Percentiles rank a stretch among this genome's conserved stretches.
These are phyloP conservation scores for Ophonus ardosiacus DNA, from an alignment of 2,888 invertebrate species.

Conservation along the genomic window DNA sequence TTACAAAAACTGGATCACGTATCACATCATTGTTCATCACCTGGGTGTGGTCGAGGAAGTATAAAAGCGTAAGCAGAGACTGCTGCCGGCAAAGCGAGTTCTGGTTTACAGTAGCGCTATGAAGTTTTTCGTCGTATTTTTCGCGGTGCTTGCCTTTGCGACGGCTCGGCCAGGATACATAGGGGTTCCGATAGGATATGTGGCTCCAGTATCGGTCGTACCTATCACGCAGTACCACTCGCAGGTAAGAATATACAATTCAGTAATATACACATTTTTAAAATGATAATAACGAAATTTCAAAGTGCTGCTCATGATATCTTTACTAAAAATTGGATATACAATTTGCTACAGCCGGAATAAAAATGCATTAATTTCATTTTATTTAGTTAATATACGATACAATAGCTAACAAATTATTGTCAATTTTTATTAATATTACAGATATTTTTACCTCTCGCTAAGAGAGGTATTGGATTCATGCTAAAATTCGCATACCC, in stretches of 20 bases:
- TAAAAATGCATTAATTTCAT: too few relatives aligned
- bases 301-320: too few relatives aligned
- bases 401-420: too few relatives aligned
- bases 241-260: constrained; percentile 70
- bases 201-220: constrained; percentile 49
- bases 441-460: too few relatives aligned
- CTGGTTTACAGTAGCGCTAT: constrained; percentile 66
- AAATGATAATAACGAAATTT: too few relatives aligned
- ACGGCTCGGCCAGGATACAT: constrained; percentile 65
- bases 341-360: too few relatives aligned
- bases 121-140: constrained; percentile 66
- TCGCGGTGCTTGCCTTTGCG: constrained; percentile 64
- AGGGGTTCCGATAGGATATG: constrained; percentile 50
- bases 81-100: constrained; percentile 66
- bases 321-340: too few relatives aligned
- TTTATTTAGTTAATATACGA: too few relatives aligned
- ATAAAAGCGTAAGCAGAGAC: constrained; percentile 65
- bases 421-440: too few relatives aligned
- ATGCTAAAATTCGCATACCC: too few relatives aligned
- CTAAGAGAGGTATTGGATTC: too few relatives aligned
- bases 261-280: too few relatives aligned
- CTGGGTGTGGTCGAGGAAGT: constrained; percentile 67
- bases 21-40: constrained; percentile 59
- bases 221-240: constrained; percentile 76
- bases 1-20: constrained; percentile 66